These are phyloP conservation scores for Netta rufina DNA, from an alignment of 2,797 vertebrate genomes.

Conservation along the genomic window DNA sequence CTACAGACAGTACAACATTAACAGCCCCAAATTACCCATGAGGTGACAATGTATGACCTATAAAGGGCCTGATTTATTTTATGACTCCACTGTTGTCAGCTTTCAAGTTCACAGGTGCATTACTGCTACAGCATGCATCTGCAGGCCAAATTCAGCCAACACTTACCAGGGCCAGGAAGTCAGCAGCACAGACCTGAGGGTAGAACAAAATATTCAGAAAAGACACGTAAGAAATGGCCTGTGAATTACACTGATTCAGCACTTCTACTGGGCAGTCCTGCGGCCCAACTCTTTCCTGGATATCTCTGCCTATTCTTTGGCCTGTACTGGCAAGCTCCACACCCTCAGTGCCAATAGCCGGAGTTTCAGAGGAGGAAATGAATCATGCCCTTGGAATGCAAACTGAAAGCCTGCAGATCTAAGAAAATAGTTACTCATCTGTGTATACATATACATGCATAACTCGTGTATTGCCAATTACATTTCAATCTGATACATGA, in stretches of 20 bases:
- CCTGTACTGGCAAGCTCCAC: conserved; percentile 13
- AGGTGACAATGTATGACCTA: not conserved
- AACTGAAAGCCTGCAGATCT: conserved; percentile 36
- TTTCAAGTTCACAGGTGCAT: not conserved
- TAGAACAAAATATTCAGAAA: not conserved
- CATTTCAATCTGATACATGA: not conserved
- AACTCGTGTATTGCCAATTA: not conserved
- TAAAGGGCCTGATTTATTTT: not conserved
- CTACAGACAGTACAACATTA: not conserved
- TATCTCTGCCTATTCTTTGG: not conserved
- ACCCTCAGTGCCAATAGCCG: not conserved
- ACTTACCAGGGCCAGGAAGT: not conserved
- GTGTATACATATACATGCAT: not conserved
- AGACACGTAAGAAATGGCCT: not conserved
- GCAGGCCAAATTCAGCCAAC: not conserved
- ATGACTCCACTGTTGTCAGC: not conserved
- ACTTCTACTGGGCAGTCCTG: not conserved
- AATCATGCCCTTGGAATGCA: conserved; percentile 39
- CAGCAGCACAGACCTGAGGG: not conserved
- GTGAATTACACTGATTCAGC: not conserved
- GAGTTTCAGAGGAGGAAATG: conserved; percentile 40
- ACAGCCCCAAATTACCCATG: not conserved
- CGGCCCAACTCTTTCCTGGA: not conserved
- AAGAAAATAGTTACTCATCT: conserved; percentile 24
- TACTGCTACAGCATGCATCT: not conserved